Evolutionary conservation across 2,888 invertebrate genomes (phyloP).

Genomic region (Agriopis aurantiaria): DNA sequence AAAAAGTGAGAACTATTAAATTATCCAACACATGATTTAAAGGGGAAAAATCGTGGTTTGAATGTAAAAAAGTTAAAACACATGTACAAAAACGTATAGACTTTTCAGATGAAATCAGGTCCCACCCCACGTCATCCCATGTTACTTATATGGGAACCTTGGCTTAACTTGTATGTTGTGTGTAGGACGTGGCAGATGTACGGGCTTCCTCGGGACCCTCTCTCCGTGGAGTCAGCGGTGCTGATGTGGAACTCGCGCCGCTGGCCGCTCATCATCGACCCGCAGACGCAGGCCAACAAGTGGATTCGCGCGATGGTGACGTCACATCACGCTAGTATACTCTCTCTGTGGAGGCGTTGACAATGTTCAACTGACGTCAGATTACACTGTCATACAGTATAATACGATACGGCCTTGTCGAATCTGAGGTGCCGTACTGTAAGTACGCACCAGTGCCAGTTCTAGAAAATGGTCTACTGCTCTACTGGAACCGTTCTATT

Average conservation of each 20-base stretch:
- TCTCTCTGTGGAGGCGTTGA: neutral
- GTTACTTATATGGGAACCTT: neutral
- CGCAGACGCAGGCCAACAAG: slow-evolving; percentile 96
- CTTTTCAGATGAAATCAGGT: no score
- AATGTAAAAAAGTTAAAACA: no score
- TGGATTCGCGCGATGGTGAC: slow-evolving; percentile 96
- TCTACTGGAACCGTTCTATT: no score
- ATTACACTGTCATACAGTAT: neutral
- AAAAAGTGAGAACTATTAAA: no score
- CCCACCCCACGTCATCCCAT: neutral
- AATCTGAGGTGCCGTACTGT: no score
- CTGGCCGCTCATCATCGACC: slow-evolving; percentile 97
- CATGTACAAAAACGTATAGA: no score
- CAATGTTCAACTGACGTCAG: neutral
- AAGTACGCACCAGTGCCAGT: no score
- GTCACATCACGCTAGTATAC: neutral
- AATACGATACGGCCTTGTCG: no score
- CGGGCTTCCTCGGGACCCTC: slow-evolving; percentile 93
- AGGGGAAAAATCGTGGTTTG: no score
- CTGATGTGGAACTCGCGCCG: slow-evolving; percentile 93
- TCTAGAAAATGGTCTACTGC: no score
- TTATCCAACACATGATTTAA: no score
- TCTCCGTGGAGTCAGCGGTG: slow-evolving; percentile 96
- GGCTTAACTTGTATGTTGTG: neutral
- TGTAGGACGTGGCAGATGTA: slow-evolving; percentile 90